phyloP scores from a whole-genome alignment of 2,888 invertebrate genomes.

The Conchocele bisecta region DNA sequence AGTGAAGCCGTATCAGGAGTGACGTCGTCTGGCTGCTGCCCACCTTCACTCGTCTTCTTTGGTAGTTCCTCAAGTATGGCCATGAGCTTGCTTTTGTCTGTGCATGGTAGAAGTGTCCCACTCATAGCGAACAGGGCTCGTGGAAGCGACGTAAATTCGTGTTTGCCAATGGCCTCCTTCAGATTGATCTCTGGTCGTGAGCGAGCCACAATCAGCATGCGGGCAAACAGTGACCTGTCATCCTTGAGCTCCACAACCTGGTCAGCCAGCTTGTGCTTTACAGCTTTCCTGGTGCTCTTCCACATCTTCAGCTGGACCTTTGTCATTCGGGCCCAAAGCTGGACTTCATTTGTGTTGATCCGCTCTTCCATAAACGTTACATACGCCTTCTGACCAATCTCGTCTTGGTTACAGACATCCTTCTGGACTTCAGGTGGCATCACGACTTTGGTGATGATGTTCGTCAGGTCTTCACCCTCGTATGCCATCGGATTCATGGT shows the following conservation, averaged over 20 bases:
- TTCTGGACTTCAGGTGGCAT: slow-evolving; percentile 11
- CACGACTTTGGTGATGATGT: slow-evolving; percentile 13
- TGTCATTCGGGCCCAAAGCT: slow-evolving; percentile 6
- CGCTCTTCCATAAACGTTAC: slow-evolving; percentile 2
- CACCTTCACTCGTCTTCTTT: neutral
- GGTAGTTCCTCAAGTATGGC: neutral
- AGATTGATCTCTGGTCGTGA: slow-evolving; percentile 25
- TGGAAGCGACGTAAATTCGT: slow-evolving; percentile 14
- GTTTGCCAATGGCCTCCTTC: slow-evolving; percentile 6
- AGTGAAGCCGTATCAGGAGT: too few relatives aligned
- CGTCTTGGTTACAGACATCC: neutral
- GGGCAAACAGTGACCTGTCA: slow-evolving; percentile 12
- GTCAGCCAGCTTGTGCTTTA: neutral
- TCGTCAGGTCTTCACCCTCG: neutral
- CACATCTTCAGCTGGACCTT: slow-evolving; percentile 7
- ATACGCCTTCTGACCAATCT: neutral
- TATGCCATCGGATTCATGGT: neutral
- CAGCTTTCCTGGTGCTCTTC: slow-evolving; percentile 2
- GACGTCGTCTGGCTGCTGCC: neutral
- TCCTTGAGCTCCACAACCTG: slow-evolving; percentile 9
- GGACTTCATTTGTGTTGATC: neutral
- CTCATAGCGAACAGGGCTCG: slow-evolving; percentile 8
- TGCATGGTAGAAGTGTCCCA: neutral
- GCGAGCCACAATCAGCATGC: slow-evolving; percentile 10
- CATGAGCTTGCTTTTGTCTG: slow-evolving; percentile 15